Evolutionary conservation across 1,140 invertebrate genomes (phyloP), one percentile per base, ranked within the genome.

Genomic region (Heliconius eleuchia): DNA sequence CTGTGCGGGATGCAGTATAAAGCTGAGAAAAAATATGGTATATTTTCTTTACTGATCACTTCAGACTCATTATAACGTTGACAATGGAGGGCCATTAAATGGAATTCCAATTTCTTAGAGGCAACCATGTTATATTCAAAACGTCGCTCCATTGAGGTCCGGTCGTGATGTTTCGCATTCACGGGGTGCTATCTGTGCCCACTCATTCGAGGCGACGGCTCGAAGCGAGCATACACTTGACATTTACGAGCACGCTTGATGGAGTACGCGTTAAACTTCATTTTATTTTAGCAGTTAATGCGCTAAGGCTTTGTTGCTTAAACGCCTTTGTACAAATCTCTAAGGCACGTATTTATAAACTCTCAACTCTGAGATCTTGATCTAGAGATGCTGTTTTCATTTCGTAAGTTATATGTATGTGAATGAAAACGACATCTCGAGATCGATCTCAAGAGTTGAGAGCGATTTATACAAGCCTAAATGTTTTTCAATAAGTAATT

Each of bases 151-250:
- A 79, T 79, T 76, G 74, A 77, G 79, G 71, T 66, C 66, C 77
- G 46, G 78, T 82, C 80, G 74, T 76, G 80, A 82, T 23, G 79
- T 77, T 73, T 80, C 55, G 79, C 55, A 80, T 77, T 77, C 72
- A 74, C 75, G 79, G 57, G 55, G 73, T 70, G 75, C 76, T 77
- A 80, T 80, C 76, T 78, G 73, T 77, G 80, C 76, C 80, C 76
- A 78, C 80, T 81, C 79, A 80, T 77, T 77, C 76, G 76, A 77
- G 75, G 60, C 80, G 80, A 78, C 80, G 73, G 57, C 76, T 81
- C 71, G 76, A 75, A 60, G 79, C 52, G 77, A 80, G 79, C 75
- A 77, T 74, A 79, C 75, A 80, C 79, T 80, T 77, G 79, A 80
- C 79, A 73, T 77, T 80, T 77, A 80, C 74, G 79, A 80, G 75